Evolutionary conservation across 1,140 invertebrate genomes (phyloP).

Genomic region (Oedothorax gibbosus): DNA sequence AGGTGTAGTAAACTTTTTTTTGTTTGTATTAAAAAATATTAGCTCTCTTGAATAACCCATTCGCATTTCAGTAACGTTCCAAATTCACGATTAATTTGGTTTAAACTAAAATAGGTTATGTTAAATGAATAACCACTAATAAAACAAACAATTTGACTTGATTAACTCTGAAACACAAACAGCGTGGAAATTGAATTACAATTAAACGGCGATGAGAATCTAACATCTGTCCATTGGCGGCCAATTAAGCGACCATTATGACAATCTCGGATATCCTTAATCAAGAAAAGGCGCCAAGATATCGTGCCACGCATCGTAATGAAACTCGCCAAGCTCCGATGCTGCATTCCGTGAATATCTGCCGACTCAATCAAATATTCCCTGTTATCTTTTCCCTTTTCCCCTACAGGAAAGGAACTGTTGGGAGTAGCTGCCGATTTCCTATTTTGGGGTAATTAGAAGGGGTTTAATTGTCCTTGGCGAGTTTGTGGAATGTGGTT

Average conservation of each 20-base stretch:
- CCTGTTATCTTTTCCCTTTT: too few species aligned
- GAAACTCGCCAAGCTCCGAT: too few species aligned
- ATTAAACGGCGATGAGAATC: background rate
- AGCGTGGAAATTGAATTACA: background rate
- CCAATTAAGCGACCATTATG: slow-evolving; percentile 33
- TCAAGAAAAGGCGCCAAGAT: background rate
- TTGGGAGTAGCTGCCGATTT: slow-evolving; percentile 45
- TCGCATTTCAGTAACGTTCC: too few species aligned
- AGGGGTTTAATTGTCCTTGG: background rate
- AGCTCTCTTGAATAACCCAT: too few species aligned
- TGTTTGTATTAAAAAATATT: too few species aligned
- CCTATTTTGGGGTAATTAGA: slow-evolving; percentile 29
- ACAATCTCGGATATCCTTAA: slow-evolving; percentile 48
- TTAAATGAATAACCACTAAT: too few species aligned
- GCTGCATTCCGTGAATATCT: slow-evolving; percentile 26
- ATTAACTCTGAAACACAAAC: background rate
- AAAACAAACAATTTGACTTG: background rate
- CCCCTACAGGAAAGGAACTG: slow-evolving; percentile 12
- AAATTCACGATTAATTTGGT: too few species aligned
- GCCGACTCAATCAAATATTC: slow-evolving; percentile 42
- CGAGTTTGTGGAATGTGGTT: background rate
- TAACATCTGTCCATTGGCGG: background rate
- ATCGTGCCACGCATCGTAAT: slow-evolving; percentile 7
- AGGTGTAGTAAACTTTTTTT: too few species aligned
- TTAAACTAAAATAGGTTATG: too few species aligned